phyloP scores from a whole-genome alignment of 2,113 vertebrate species.

The Prochilodus magdalenae region DNA sequence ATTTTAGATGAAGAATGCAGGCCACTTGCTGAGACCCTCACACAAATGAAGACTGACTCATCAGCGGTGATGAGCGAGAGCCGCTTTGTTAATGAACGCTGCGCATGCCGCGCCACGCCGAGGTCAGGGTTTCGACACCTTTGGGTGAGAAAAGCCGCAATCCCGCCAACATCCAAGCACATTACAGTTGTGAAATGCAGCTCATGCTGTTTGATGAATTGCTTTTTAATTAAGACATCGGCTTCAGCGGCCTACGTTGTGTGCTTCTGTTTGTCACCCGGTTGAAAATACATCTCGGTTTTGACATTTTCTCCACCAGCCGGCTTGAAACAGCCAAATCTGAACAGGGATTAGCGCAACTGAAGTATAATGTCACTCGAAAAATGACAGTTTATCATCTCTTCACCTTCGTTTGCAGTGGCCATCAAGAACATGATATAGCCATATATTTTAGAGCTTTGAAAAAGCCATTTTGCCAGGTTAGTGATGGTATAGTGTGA shows the following conservation, averaged over 20 bases:
- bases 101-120: constrained; percentile 7
- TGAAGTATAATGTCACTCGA: constrained; percentile 19
- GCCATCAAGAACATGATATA: not conserved
- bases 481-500: constrained; percentile 9
- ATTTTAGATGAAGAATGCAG: constrained; percentile 2
- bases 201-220: not conserved
- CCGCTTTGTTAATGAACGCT: constrained; percentile 25
- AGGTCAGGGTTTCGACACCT: constrained; percentile 8
- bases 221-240: not conserved
- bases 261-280: not conserved
- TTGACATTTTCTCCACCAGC: not conserved
- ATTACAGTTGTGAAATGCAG: not conserved
- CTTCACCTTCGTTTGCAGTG: not conserved
- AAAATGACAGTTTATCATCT: constrained; percentile 3
- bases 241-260: not conserved
- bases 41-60: constrained; percentile 41
- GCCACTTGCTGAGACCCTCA: constrained; percentile 30
- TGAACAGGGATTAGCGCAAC: not conserved
- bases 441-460: constrained; percentile 16
- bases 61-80: constrained; percentile 30
- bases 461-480: constrained; percentile 12
- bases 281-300: not conserved
- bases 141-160: constrained; percentile 5
- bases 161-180: not conserved
- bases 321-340: not conserved